A percentile compares a stretch with the other conserved stretches of the same genome.
These are phyloP conservation scores for Pholis gunnellus DNA, from an alignment of 2,113 vertebrate species.

Conservation along the genomic window DNA sequence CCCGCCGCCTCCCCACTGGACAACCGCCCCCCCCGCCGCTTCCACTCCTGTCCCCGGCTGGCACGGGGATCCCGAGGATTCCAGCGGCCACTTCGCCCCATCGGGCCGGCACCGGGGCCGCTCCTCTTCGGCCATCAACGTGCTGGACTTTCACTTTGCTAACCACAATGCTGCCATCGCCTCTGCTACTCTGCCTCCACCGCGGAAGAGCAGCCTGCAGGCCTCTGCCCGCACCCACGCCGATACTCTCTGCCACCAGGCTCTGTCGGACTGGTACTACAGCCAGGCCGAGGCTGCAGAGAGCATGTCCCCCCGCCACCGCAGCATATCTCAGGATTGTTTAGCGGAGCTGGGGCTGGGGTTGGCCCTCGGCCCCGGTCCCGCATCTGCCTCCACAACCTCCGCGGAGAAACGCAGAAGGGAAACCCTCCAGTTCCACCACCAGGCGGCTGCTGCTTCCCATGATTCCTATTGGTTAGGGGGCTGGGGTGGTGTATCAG, in stretches of 20 bases:
- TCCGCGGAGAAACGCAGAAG: slow-evolving; percentile 63
- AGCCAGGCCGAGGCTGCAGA: slow-evolving; percentile 85
- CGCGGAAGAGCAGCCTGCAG: slow-evolving; percentile 59
- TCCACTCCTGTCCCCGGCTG: slow-evolving; percentile 46
- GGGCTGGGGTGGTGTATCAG: slow-evolving; percentile 42
- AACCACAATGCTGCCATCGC: slow-evolving; percentile 85
- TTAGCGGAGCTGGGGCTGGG: slow-evolving; percentile 78
- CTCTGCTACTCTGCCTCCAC: slow-evolving; percentile 80
- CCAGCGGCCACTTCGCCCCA: slow-evolving; percentile 25
- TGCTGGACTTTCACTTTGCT: slow-evolving; percentile 80
- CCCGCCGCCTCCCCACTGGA: slow-evolving; percentile 69
- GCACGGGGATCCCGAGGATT: slow-evolving; percentile 47
- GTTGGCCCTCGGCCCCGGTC: slow-evolving; percentile 43
- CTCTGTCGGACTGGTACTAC: slow-evolving; percentile 92
- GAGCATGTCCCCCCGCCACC: slow-evolving; percentile 85
- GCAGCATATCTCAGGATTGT: slow-evolving; percentile 90
- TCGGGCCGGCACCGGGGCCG: slow-evolving; percentile 25
- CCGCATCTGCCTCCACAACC: background rate
- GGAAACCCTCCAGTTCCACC: slow-evolving; percentile 86
- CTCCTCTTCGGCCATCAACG: slow-evolving; percentile 78
- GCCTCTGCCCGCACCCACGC: slow-evolving; percentile 53
- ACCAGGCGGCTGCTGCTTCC: slow-evolving; percentile 65
- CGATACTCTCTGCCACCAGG: slow-evolving; percentile 85
- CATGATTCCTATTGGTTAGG: slow-evolving; percentile 68
- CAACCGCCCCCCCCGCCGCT: slow-evolving; percentile 39